A percentile compares a stretch with the other conserved stretches of the same genome.
Evolutionary conservation across 1,140 invertebrate genomes (phyloP).

Genomic region (Heliconius melpomene): DNA sequence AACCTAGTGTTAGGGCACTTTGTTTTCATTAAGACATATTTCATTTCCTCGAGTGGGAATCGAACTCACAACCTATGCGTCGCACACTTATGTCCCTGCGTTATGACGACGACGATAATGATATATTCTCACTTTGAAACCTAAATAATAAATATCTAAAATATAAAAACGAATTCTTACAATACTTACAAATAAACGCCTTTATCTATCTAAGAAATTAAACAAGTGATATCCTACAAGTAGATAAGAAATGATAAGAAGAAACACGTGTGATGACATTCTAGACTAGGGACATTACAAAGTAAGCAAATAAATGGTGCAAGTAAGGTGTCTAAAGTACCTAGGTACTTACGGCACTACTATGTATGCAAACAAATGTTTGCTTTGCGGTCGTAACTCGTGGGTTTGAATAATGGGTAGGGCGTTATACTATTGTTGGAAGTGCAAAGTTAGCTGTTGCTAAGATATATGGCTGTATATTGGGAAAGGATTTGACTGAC

Average conservation of each 20-base stretch:
- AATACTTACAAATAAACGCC: too few species aligned
- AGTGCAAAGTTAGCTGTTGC: background rate
- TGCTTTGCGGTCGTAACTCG: background rate
- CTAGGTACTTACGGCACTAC: background rate
- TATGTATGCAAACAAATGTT: background rate
- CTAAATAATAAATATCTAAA: background rate
- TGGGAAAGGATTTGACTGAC: background rate
- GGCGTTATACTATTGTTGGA: background rate
- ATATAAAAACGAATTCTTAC: background rate
- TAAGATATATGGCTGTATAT: background rate
- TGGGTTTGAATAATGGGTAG: slow-evolving; percentile 1
- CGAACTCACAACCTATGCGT: too few species aligned
- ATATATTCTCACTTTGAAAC: background rate
- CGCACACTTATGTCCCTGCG: too few species aligned
- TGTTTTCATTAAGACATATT: too few species aligned
- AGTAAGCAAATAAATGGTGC: background rate
- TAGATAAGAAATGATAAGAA: background rate
- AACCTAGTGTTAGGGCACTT: background rate
- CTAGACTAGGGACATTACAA: background rate
- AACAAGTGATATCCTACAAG: background rate
- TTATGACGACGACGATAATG: background rate
- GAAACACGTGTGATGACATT: background rate
- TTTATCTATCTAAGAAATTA: slow-evolving; percentile 8
- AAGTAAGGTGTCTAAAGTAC: background rate
- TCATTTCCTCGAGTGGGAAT: too few species aligned